Base-by-base conservation (phyloP, 2,113 vertebrate genomes). In the Tetrao urogallus region DNA sequence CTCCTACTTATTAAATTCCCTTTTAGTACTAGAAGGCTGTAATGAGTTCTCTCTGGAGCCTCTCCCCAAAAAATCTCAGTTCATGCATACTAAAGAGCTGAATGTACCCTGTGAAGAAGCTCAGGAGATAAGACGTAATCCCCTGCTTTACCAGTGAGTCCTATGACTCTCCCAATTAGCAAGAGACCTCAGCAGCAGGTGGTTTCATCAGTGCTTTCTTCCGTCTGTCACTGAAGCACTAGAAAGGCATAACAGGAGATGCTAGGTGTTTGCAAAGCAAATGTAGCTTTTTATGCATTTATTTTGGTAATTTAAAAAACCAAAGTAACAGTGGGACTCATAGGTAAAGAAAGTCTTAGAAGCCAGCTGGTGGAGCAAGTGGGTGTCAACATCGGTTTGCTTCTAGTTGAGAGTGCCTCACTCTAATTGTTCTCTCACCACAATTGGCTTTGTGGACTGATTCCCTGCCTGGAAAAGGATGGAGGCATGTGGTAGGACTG, bases 321-420 rank as follows among this genome's bases (percentile, higher is more conserved):
- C 0, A 2, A 74, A 77, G 32, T 42, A 86, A 25, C 21, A 0
- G 0, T 47, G 5, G n/a, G 42, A 19, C 24, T 58, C 4, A 4
- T 38, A 83, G 34, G 42, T 83, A 56, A 75, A 82, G 47, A 58
- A 65, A 36, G 11, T n/a, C 25, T 81, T 74, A 43, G 57, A 88
- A 94, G 38, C 28, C 47, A 71, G 18, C 18, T 81, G 77, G 19
- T 88, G 10, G 16, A 63, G 73, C 58, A 66, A 34, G 25, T 20
- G 32, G 8, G 2, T 63, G 42, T 79, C 67, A 60, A 80, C 1
- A 0, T 67, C 86, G 81, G 16, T 36, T 80, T 40, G 32, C 32
- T 56, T 91, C 61, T 65, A 88, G 60, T 25, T 80, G 34, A 88
- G 72, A 17, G 50, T 82, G 67, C 27, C 50, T 91, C 2, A 1